Evolutionary conservation across 2,113 vertebrate species (phyloP).

Genomic region (Spermophilus dauricus): DNA sequence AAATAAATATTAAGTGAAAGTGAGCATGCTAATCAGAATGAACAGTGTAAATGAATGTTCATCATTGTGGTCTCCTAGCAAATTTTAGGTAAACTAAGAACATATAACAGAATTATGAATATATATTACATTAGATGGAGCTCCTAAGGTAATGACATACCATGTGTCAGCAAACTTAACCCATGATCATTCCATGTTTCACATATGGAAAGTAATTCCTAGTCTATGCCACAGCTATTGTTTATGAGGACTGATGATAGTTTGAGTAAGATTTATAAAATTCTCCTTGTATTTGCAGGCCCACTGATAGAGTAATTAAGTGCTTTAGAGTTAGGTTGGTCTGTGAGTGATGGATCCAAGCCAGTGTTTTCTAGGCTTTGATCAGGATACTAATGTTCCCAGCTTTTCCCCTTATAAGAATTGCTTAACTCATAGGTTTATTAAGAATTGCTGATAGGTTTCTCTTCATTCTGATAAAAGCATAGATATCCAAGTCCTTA

Average conservation of each 20-base stretch:
- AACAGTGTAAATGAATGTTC: not conserved
- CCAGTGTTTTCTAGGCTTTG: not conserved
- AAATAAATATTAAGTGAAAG: not conserved
- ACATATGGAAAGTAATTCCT: not conserved
- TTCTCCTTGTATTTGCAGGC: not conserved
- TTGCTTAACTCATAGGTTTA: not conserved
- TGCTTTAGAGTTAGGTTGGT: not conserved
- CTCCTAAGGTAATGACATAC: not conserved
- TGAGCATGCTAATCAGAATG: not conserved
- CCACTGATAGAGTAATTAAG: not conserved
- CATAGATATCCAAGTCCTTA: not conserved
- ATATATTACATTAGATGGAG: not conserved
- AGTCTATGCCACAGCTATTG: not conserved
- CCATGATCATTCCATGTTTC: not conserved
- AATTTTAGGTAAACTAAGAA: not conserved
- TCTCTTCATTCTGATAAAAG: not conserved
- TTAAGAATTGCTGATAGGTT: no score
- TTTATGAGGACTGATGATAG: not conserved
- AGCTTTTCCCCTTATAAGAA: not conserved
- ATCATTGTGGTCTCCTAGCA: not conserved
- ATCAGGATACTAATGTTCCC: not conserved
- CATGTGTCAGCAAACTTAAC: not conserved
- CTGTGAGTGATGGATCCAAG: not conserved
- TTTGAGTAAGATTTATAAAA: not conserved
- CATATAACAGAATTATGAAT: not conserved